Percentiles rank a stretch among this genome's conserved stretches.
These are phyloP conservation scores for Chymomyza fuscimana DNA, from an alignment of 2,888 invertebrate species.

Conservation along the genomic window DNA sequence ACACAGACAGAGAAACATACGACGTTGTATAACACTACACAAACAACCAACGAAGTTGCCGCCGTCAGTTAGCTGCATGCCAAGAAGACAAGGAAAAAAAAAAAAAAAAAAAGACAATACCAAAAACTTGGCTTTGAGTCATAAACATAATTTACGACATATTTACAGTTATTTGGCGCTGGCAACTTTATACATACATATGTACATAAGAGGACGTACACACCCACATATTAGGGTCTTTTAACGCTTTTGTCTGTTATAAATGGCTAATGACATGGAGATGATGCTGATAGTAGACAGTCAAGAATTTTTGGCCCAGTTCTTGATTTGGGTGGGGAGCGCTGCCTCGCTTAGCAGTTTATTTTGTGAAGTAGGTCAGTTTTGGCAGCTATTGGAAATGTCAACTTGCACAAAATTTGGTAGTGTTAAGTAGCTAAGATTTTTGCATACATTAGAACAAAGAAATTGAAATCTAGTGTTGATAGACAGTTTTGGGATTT, in stretches of 20 bases:
- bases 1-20: slow-evolving; percentile 22
- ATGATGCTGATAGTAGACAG: background rate
- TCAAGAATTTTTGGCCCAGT: background rate
- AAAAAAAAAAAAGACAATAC: background rate
- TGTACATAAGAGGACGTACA: background rate
- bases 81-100: slow-evolving; percentile 21
- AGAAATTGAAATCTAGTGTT: too few relatives aligned
- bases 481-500: too few relatives aligned
- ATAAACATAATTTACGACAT: slow-evolving; percentile 45
- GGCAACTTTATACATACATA: background rate
- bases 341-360: background rate
- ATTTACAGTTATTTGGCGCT: slow-evolving; percentile 38
- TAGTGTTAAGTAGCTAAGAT: background rate
- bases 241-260: background rate
- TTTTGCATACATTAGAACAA: background rate
- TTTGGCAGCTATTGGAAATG: background rate
- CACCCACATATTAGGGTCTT: background rate
- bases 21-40: background rate
- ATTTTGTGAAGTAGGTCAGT: background rate
- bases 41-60: slow-evolving; percentile 3
- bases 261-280: background rate
- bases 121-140: slow-evolving; percentile 28
- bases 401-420: background rate
- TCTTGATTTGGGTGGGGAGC: background rate
- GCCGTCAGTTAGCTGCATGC: slow-evolving; percentile 29